phyloP scores from a whole-genome alignment of 2,113 vertebrate species.

The Plectropomus leopardus region DNA sequence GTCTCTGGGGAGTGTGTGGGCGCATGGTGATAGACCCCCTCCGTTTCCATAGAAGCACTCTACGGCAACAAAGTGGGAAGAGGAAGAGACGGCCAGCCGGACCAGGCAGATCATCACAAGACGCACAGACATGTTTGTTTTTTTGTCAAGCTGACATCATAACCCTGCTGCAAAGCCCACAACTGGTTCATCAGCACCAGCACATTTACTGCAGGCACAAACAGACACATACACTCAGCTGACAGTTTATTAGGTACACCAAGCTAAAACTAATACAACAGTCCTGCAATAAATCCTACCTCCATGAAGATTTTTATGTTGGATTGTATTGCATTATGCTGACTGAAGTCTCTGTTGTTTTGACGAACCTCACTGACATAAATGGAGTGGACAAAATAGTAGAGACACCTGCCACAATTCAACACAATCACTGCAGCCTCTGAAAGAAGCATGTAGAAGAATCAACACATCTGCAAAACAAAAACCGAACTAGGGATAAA shows the following conservation, averaged over 20 bases:
- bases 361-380: neutral
- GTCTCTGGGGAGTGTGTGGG: slow-evolving; percentile 80
- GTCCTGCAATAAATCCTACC: neutral
- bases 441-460: neutral
- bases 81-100: slow-evolving; percentile 38
- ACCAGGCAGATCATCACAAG: slow-evolving; percentile 25
- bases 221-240: neutral
- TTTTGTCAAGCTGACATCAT: slow-evolving; percentile 16
- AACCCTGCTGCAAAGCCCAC: slow-evolving; percentile 2
- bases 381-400: neutral
- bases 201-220: neutral
- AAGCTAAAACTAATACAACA: neutral
- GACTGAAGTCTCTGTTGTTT: neutral
- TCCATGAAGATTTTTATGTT: neutral
- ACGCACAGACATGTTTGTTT: slow-evolving; percentile 21
- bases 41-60: slow-evolving; percentile 81
- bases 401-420: neutral
- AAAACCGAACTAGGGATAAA: neutral
- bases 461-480: neutral
- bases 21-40: slow-evolving; percentile 69
- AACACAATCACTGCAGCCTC: neutral
- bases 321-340: neutral
- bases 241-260: neutral
- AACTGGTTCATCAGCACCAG: slow-evolving; percentile 8
- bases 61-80: slow-evolving; percentile 60